Base-by-base conservation (phyloP, 2,113 vertebrate species). In the Vireo altiloquus region DNA sequence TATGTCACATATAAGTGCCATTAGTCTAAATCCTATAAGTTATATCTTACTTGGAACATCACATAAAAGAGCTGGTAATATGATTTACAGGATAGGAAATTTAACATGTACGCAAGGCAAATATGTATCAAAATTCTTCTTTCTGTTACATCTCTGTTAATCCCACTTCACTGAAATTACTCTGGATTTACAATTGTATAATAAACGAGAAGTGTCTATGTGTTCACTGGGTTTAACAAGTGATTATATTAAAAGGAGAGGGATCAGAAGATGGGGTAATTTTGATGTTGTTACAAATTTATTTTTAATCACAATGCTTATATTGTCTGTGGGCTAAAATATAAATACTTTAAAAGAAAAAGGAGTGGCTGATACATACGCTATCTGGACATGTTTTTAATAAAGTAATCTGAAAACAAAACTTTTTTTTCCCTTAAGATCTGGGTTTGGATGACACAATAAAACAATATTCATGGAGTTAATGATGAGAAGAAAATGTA, bases 1-100 rank as follows among this genome's bases (percentile, higher is more conserved):
- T 97, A 93, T 82, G 97, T 96, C 96, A 92, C 56, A 94, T 92
- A 16, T 97, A 97, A 98, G 96, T 97, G 96, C 89, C 87, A 89
- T 96, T 90, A 96, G 95, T 92, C 93, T 91, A 96, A 92, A 96
- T 89, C 94, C 37, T 91, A 52, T 90, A 80, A 79, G 90, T 97
- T 96, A 89, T 40, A 76, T 10, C 69, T 90, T 96, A 95, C 95
- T 82, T 63, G 69, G 86, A 97, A 96, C 66, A 89, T 94, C 94
- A 69, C 54, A 89, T 90, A 93, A 95, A 94, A 87, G 90, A 94
- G 14, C 57, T 28, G 33, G 92, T 96, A 95, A 96, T 93, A 56
- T n/a, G 86, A 97, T 97, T 97, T 96, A 84, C 52, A 79, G 90
- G 64, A 95, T 69, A 89, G 77, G 80, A 79, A 96, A 95, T 95